Conservation (phyloP, 2,888 invertebrate genomes). For the Tetanocera ferruginea region DNA sequence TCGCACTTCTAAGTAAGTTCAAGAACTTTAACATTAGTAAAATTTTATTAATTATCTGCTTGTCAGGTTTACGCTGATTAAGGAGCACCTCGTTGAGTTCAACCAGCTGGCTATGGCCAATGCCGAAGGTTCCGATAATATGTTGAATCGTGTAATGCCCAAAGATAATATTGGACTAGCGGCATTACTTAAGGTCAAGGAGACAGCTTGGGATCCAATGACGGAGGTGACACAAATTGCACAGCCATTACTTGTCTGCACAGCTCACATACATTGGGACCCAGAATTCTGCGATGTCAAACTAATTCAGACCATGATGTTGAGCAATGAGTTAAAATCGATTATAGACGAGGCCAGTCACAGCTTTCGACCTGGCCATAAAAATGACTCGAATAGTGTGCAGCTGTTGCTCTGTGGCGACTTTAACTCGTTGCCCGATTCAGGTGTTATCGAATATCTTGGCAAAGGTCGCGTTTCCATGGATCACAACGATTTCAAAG, state of each 20-base stretch:
- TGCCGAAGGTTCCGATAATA: slow-evolving; percentile 97
- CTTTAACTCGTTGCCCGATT: slow-evolving; percentile 98
- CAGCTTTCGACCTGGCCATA: slow-evolving; percentile 80
- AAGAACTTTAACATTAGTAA: neutral
- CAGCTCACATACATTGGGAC: slow-evolving; percentile 99
- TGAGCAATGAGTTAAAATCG: slow-evolving; percentile 91
- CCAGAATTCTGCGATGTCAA: slow-evolving; percentile 99
- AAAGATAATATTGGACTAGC: slow-evolving; percentile 99
- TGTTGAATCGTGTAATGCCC: slow-evolving; percentile 98
- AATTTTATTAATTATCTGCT: slow-evolving; percentile 51
- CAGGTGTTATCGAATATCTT: slow-evolving; percentile 97
- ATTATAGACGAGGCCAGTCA: slow-evolving; percentile 90
- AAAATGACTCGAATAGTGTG: slow-evolving; percentile 83
- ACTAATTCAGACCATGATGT: slow-evolving; percentile 99
- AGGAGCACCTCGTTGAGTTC: slow-evolving; percentile 97
- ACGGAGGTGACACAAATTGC: slow-evolving; percentile 83
- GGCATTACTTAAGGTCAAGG: slow-evolving; percentile 94
- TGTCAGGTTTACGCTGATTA: slow-evolving; percentile 91
- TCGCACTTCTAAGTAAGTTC: slow-evolving; percentile 86
- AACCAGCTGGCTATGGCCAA: slow-evolving; percentile 99
- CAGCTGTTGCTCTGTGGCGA: slow-evolving; percentile 97
- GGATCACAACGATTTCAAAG: slow-evolving; percentile 97
- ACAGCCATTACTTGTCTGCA: slow-evolving; percentile 94
- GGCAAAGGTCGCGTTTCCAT: slow-evolving; percentile 90
- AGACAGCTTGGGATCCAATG: slow-evolving; percentile 91